Conservation (phyloP, 2,797 vertebrate genomes). For the Hippoglossus hippoglossus region DNA sequence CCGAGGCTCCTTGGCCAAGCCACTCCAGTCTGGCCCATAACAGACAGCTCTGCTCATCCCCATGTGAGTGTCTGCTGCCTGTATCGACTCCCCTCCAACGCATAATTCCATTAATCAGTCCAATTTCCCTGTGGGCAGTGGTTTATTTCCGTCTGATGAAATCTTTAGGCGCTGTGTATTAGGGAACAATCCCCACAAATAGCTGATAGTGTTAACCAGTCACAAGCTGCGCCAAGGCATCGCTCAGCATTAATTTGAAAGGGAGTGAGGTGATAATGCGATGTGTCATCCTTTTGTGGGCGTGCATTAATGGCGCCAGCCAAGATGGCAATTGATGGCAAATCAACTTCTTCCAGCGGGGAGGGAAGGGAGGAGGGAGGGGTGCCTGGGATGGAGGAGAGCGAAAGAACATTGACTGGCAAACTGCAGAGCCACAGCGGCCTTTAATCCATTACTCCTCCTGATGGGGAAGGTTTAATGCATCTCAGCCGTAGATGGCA, state of each 20-base stretch:
- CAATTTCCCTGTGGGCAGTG: constrained; percentile 91
- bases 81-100: constrained; percentile 82
- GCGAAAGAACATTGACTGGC: constrained; percentile 91
- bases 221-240: constrained; percentile 89
- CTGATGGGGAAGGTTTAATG: constrained; percentile 92
- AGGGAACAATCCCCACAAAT: constrained; percentile 88
- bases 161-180: constrained; percentile 91
- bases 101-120: constrained; percentile 89
- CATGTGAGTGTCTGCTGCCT: constrained; percentile 72
- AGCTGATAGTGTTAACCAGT: constrained; percentile 90
- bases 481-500: constrained; percentile 84
- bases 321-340: constrained; percentile 88
- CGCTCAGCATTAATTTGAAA: constrained; percentile 93
- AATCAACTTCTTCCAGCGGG: constrained; percentile 88
- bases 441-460: constrained; percentile 94
- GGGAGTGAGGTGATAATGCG: constrained; percentile 92
- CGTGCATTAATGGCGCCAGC: constrained; percentile 93
- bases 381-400: constrained; percentile 77
- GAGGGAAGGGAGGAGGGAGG: constrained; percentile 53
- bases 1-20: constrained; percentile 30
- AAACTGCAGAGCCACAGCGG: constrained; percentile 87
- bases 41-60: constrained; percentile 71
- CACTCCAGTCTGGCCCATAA: constrained; percentile 49
- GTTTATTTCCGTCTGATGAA: constrained; percentile 94
- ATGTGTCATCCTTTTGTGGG: constrained; percentile 91